Base-by-base conservation (phyloP, 2,797 vertebrate genomes). In the Huso huso region DNA sequence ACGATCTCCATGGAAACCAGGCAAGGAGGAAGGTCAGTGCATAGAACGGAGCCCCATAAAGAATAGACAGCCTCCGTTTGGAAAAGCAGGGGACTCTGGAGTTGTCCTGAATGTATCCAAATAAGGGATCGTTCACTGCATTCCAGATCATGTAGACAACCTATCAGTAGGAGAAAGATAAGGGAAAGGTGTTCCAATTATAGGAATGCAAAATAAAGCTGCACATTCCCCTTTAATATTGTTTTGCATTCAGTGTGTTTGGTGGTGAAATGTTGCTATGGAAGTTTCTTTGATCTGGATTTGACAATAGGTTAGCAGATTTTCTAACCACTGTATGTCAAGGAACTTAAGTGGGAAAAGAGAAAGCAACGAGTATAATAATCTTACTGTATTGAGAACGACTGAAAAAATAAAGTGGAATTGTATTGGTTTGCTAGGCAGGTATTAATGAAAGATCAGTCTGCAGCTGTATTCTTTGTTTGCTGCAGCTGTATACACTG, bases 141-240 rank as follows among this genome's bases (percentile, higher is more conserved):
- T 95, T 97, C 91, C 94, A 96, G 66, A 95, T 72, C 93, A 96
- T 94, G 72, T 91, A 95, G 62, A 96, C 83, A 7, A 94, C 82
- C 94, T 95, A 74, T 9, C 37, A 66, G 66, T 18, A 72, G 2
- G 49, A 68, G 9, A 15, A 23, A 50, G 9, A 53, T 8, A 64
- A 53, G 13, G n/a, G 58, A 62, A 68, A 72, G 12, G 55, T 6
- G 52, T 12, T 37, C 37, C 37, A 37, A 37, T 37, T 37, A 37
- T 5, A 57, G 37, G 10, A 12, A 49, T 11, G 6, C 67, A 67
- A 59, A 74, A 73, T 58, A n/a, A 6, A 6, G 53, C 48, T 11
- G 10, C 15, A 12, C 48, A 48, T 48, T 10, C 65, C 68, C 4
- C 13, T 48, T 12, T 52, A 57, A 53, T 0, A 62, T 18, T 48